Evolutionary conservation across 2,888 invertebrate genomes (phyloP), one percentile per base, ranked within the genome.

Genomic region (Dryococelus australis): DNA sequence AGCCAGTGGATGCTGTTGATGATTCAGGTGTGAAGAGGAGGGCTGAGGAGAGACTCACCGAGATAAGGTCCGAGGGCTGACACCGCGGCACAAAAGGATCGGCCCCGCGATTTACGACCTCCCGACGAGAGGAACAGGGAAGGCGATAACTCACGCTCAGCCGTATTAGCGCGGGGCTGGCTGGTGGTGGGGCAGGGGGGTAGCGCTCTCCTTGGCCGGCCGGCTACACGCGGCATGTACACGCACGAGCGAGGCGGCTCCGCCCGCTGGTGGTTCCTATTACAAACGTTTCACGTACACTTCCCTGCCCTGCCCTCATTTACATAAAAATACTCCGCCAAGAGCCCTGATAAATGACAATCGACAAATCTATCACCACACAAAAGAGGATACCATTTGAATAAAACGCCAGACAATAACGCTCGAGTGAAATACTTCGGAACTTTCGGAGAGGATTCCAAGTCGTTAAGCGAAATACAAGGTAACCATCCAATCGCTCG

Each of bases 61-160:
- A 65, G 65, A 65, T 65, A 65, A 65, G 65, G 65, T 65, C 65
- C 24, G 2, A 65, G n/a, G 65, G 24, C n/a, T 65, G 65, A 65
- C 65, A 65, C 65, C 65, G 65, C 65, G 65, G 65, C 65, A 65
- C 65, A 65, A 65, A 65, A 65, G 65, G 65, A 65, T 65, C 65
- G 65, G 65, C 65, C 24, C 65, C 65, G 65, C 65, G 65, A 65
- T 65, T 65, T 65, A 65, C 65, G 65, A 65, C 65, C 65, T 8
- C 47, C 65, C 24, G n/a, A 16, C 24, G n/a, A 24, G 20, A 24
- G 65, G 65, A 65, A 16, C 20, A 9, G 65, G 65, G 65, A 20
- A 65, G 65, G 65, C 65, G 65, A 65, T 65, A 65, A 65, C 65
- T 65, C 65, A 65, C 65, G 65, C 65, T 65, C 13, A 65, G 65